These are phyloP conservation scores for Ceratosolen solmsi DNA, from an alignment of 1,140 invertebrate species.

Conservation along the genomic window DNA sequence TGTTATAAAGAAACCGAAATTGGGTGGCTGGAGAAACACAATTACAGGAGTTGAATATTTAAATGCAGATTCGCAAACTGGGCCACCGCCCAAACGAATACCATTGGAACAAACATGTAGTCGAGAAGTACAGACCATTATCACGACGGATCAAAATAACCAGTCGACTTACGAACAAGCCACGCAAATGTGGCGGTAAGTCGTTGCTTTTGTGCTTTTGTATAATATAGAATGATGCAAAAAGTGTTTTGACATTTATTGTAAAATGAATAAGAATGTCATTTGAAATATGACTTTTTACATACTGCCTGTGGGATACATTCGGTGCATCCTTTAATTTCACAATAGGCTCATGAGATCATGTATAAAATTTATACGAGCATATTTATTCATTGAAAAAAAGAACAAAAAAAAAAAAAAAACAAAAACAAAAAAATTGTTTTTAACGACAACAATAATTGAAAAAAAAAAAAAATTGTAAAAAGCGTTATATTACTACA, in stretches of 20 bases:
- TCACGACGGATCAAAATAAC: conserved; percentile 67
- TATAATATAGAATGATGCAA: neutral
- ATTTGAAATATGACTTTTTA: conserved; percentile 5
- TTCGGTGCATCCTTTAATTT: neutral
- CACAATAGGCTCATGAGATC: no score
- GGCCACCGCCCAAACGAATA: conserved; percentile 72
- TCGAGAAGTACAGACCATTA: conserved; percentile 77
- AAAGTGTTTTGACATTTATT: conserved; percentile 18
- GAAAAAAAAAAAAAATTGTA: no score
- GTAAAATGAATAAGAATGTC: neutral
- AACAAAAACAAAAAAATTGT: no score
- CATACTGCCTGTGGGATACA: neutral
- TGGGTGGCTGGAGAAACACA: conserved; percentile 78
- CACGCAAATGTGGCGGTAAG: conserved; percentile 69
- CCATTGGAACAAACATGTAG: conserved; percentile 73
- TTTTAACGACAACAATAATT: no score
- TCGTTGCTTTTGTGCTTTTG: neutral
- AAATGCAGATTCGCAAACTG: conserved; percentile 79
- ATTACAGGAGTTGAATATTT: conserved; percentile 76
- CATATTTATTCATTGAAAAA: no score
- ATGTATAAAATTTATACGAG: no score
- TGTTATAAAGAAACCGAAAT: conserved; percentile 75
- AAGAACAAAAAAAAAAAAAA: no score
- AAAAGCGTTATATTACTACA: no score
- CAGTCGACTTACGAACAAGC: conserved; percentile 59